Base-by-base conservation (phyloP, 2,888 invertebrate species). In the Caenorhabditis macrosperma region DNA sequence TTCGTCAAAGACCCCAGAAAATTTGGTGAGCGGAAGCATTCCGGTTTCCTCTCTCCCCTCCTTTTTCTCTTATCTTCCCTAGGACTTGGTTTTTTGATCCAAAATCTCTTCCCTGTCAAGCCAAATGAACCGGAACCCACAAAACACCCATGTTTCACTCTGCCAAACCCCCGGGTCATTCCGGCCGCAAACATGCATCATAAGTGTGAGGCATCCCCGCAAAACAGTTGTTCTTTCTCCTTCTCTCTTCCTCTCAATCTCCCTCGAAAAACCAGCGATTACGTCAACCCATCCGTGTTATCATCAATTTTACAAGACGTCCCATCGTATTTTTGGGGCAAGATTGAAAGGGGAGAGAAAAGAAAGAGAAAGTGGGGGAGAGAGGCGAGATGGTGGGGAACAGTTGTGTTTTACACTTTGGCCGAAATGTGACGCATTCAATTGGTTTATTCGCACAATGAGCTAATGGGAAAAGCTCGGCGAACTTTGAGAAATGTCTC, bases 281-380 rank as follows among this genome's bases (percentile, higher is more conserved):
- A 54, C 71, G 71, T 71, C 71, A 71, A 71, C 63, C 63, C 55
- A 33, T 52, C 61, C 57, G 63, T 72, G 72, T 72, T 64, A 61
- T 72, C 72, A 72, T 72, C 72, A 72, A 64, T 72, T 72, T 72
- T 64, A 72, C 72, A 72, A 64, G 72, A 63, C 63, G 33, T 63
- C 24, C n/a, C 46, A 72, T 54, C 28, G 71, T 55, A 55, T 63
- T 71, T 57, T 48, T 46, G 35, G 24, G 17, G 38, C 26, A 38
- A 64, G 30, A 26, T 46, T 35, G 9, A n/a, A n/a, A n/a, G 10
- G 72, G 48, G 15, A 17, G 54, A 35, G 54, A 35, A 55, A 15
- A 33, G 35, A 57, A 55, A 35, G 63, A 15, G 44, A 46, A 57
- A 55, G 33, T n/a, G 26, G 41, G 50, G 22, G 38, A 46, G 30